These are phyloP conservation scores for Clarias batrachus DNA, from an alignment of 2,113 vertebrate species.

Conservation along the genomic window DNA sequence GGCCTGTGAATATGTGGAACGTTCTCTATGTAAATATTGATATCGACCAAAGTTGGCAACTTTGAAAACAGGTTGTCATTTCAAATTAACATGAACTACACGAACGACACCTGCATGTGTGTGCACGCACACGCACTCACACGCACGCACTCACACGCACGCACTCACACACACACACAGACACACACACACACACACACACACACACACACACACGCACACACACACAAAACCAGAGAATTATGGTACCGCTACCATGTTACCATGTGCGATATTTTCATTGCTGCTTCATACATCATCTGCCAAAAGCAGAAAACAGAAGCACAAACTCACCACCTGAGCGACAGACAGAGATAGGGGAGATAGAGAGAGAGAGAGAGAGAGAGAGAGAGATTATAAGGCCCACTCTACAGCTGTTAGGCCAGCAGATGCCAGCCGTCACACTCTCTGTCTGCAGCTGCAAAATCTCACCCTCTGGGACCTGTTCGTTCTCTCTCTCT, in stretches of 20 bases:
- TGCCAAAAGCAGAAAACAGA: constrained; percentile 32
- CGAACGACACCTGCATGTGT: constrained; percentile 8
- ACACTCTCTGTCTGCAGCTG: constrained; percentile 60
- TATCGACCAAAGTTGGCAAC: neutral
- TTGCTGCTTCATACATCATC: constrained; percentile 38
- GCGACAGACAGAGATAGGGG: constrained; percentile 28
- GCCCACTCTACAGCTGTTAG: constrained; percentile 59
- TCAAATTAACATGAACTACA: neutral
- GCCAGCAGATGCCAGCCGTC: constrained; percentile 60
- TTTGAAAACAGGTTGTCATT: neutral
- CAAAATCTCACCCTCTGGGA: constrained; percentile 58
- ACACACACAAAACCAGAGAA: neutral
- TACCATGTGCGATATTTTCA: neutral
- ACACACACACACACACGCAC: neutral
- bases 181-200: neutral
- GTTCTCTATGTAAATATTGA: neutral
- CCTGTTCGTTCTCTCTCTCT: constrained; percentile 1
- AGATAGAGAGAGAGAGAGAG: constrained; percentile 24
- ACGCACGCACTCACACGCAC: neutral
- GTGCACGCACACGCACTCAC: neutral
- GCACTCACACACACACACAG: neutral
- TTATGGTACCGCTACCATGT: constrained; percentile 23
- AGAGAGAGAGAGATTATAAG: constrained; percentile 36
- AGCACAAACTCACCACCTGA: constrained; percentile 50
- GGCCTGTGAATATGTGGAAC: neutral